Conservation (phyloP, 37 sponge, comb jelly and placozoan genomes). For the Agelas oroides region DNA sequence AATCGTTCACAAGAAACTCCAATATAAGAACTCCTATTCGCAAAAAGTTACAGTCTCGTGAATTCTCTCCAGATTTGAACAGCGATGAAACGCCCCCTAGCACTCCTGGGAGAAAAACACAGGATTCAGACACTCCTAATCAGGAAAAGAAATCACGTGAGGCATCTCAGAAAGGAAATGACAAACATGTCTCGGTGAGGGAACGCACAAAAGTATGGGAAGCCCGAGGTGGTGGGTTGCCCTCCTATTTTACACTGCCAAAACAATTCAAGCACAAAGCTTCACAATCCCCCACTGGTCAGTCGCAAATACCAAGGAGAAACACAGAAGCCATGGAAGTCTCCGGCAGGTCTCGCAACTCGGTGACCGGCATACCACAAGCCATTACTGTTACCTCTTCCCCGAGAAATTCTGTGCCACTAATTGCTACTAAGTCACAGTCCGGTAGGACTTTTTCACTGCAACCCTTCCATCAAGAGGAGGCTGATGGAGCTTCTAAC, state of each 20-base stretch:
- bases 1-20: not conserved
- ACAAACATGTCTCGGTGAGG: constrained; percentile 19
- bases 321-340: not conserved
- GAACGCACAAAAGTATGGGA: constrained; percentile 59
- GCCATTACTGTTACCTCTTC: not conserved
- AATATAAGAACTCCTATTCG: not conserved
- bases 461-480: not conserved
- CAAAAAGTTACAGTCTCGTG: not conserved
- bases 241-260: constrained; percentile 52
- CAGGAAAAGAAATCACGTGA: too few relatives aligned
- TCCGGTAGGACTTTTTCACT: not conserved
- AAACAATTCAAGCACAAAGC: constrained; percentile 11
- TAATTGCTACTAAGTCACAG: too few relatives aligned
- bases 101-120: too few relatives aligned
- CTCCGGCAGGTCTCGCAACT: not conserved
- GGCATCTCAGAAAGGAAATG: not conserved
- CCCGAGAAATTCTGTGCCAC: not conserved
- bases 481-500: constrained; percentile 15
- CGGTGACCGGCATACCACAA: not conserved
- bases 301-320: too few relatives aligned
- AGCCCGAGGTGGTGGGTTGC: constrained; percentile 41
- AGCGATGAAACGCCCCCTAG: too few relatives aligned
- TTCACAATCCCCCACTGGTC: not conserved
- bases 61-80: constrained; percentile 10
- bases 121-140: too few relatives aligned